Evolutionary conservation across 2,888 invertebrate species (phyloP).

Genomic region (Leptopilina drosophilae): DNA sequence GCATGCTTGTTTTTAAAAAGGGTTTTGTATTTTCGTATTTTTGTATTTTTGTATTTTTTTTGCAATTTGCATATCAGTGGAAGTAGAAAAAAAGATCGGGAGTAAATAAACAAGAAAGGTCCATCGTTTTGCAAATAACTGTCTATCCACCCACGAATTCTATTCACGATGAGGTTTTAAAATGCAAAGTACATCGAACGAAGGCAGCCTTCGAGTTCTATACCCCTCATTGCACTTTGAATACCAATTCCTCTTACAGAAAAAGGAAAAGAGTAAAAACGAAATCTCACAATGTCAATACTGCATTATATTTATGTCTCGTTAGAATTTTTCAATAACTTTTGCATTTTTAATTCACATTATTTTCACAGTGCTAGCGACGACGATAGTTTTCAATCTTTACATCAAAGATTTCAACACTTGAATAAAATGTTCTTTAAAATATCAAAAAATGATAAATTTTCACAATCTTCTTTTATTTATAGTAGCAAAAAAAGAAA

Average conservation of each 20-base stretch:
- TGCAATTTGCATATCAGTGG: background rate
- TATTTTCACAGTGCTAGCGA: background rate
- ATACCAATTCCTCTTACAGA: conserved; percentile 55
- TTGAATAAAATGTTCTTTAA: too few species aligned
- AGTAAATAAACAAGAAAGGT: conserved; percentile 22
- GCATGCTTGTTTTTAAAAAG: background rate
- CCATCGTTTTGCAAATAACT: conserved; percentile 22
- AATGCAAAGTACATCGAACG: conserved; percentile 64
- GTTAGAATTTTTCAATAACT: background rate
- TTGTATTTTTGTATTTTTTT: background rate
- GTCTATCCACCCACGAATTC: conserved; percentile 21
- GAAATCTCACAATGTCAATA: conserved; percentile 1
- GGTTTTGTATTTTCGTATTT: background rate
- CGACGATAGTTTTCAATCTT: too few species aligned
- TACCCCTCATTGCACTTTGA: conserved; percentile 61
- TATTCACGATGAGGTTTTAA: conserved; percentile 54
- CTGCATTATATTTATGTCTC: background rate
- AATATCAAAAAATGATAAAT: too few species aligned
- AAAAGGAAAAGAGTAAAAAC: conserved; percentile 16
- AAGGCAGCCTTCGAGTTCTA: conserved; percentile 58
- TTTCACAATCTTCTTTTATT: too few species aligned
- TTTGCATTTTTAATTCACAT: background rate
- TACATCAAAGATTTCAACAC: too few species aligned
- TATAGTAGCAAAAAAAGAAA: too few species aligned
- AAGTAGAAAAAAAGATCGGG: background rate